Percentiles rank a stretch among this genome's conserved stretches.
Evolutionary conservation across 1,140 invertebrate species (phyloP).

Genomic region (Harlomillsia oculata): DNA sequence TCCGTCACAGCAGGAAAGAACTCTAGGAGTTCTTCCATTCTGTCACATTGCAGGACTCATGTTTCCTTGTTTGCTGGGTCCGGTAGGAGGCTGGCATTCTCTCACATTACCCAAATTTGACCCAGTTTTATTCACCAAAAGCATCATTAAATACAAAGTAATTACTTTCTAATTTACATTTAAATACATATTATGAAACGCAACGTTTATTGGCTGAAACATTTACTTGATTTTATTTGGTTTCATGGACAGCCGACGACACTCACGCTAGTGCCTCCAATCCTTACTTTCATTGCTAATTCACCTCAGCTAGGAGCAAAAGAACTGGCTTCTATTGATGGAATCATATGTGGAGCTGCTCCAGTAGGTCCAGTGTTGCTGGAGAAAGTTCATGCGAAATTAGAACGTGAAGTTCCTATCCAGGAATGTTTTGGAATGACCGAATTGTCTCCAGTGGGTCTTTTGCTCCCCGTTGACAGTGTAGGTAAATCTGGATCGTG

Average conservation of each 20-base stretch:
- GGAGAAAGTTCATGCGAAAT: slow-evolving; percentile 3
- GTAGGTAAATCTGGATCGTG: slow-evolving; percentile 22
- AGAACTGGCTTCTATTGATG: neutral
- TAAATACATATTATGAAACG: neutral
- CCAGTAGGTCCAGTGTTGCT: slow-evolving; percentile 6
- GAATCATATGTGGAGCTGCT: slow-evolving; percentile 3
- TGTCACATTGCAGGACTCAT: slow-evolving; percentile 14
- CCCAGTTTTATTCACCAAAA: slow-evolving; percentile 9
- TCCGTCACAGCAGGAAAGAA: slow-evolving; percentile 5
- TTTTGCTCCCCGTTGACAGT: neutral
- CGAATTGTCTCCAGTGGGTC: slow-evolving; percentile 26
- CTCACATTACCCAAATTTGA: slow-evolving; percentile 14
- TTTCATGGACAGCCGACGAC: neutral
- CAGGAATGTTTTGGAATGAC: slow-evolving; percentile 27
- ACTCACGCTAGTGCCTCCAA: slow-evolving; percentile 3
- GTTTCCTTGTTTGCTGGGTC: neutral
- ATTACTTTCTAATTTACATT: neutral
- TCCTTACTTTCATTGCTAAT: slow-evolving; percentile 8
- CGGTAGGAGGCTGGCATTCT: slow-evolving; percentile 1
- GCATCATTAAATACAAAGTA: neutral
- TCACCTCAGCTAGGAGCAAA: neutral
- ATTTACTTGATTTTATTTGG: neutral
- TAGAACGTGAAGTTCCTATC: neutral
- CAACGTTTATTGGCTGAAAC: neutral
- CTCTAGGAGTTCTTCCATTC: slow-evolving; percentile 21